Conservation (phyloP, 1,140 invertebrate genomes). For the Drosophila sulfurigaster region DNA sequence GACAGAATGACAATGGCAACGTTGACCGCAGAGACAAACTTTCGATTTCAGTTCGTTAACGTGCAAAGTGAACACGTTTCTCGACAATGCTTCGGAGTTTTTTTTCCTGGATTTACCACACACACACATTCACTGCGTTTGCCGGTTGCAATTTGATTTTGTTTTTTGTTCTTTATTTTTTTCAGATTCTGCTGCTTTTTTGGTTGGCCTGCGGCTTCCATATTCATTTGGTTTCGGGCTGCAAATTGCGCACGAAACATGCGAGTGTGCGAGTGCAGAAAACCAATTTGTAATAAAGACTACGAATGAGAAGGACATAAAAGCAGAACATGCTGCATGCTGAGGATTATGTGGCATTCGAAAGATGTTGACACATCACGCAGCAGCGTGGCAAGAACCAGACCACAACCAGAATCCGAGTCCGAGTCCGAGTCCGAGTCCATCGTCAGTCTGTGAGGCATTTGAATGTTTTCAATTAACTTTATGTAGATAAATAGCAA, state of each 20-base stretch:
- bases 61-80: constrained; percentile 73
- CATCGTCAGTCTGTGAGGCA: constrained; percentile 23
- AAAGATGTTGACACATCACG: constrained; percentile 82
- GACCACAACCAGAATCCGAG: background rate
- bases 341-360: constrained; percentile 58
- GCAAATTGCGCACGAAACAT: constrained; percentile 80
- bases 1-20: constrained; percentile 19
- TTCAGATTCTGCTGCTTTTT: constrained; percentile 7
- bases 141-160: constrained; percentile 57
- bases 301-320: constrained; percentile 65
- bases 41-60: constrained; percentile 82
- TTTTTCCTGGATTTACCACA: constrained; percentile 44
- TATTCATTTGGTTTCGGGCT: constrained; percentile 66
- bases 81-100: constrained; percentile 27
- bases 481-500: constrained; percentile 79
- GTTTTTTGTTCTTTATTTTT: constrained; percentile 32
- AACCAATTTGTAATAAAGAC: constrained; percentile 84
- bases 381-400: constrained; percentile 39
- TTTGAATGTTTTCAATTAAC: constrained; percentile 82
- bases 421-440: background rate
- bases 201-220: constrained; percentile 48
- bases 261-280: constrained; percentile 69
- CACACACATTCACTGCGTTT: constrained; percentile 25
- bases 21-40: constrained; percentile 72
- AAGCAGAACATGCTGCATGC: constrained; percentile 48